Evolutionary conservation across 1,140 invertebrate genomes (phyloP), one percentile per base, ranked within the genome.

Genomic region (Nasonia giraulti): DNA sequence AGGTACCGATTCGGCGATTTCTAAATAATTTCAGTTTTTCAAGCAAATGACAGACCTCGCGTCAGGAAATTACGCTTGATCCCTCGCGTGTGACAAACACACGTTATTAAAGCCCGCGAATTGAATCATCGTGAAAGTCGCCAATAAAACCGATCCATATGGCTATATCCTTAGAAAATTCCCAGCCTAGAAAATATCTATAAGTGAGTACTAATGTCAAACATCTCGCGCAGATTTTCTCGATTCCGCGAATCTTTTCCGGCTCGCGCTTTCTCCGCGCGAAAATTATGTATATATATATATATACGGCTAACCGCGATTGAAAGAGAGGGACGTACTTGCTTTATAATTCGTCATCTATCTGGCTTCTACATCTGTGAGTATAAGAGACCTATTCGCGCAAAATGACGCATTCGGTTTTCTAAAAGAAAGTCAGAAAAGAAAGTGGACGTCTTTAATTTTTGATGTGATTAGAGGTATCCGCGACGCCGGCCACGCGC

Each of bases 351-450:
- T 62, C 55, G 55, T 62, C 55, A 62, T 0, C 20, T 62, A 62
- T 62, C 55, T 20, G 73, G 20, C 17, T 40, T 11, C 4, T 8
- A 40, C 73, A 74, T 74, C 73, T 74, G 20, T 74, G 12, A 74
- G 27, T 17, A 44, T 44, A 44, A n/a, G 55, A 17, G 5, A n/a
- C 17, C 55, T 62, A 20, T 7, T 10, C 73, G 73, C 73, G n/a
- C 66, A 37, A 69, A 80, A 80, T 71, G 81, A 83, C 81, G 74
- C 50, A 68, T 83, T 76, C 37, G 37, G 50, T 83, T 83, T 83
- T 83, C 81, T 83, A 83, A 83, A 83, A 83, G 81, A 83, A 83
- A 83, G 81, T 76, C 74, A 75, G 81, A 83, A 83, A 83, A 76
- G 81, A 83, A 83, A 83, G 81, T 83, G n/a, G 69, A 62, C 74